phyloP scores from a whole-genome alignment of 2,888 invertebrate species.

The Cantharis rufa region DNA sequence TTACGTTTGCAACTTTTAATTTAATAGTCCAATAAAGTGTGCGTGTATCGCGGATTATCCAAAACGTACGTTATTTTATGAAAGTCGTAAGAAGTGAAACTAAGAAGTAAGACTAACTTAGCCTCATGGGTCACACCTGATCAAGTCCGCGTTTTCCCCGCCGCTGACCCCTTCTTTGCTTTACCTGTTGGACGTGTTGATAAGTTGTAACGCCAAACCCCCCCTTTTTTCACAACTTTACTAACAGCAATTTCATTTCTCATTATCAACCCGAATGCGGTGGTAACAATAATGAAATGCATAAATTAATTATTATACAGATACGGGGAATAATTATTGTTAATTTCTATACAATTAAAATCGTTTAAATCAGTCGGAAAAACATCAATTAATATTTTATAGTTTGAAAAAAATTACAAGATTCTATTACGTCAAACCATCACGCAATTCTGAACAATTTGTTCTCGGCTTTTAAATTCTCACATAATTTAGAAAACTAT shows the following conservation, averaged over 20 bases:
- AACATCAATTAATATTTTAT: neutral
- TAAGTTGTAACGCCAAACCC: neutral
- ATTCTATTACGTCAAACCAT: neutral
- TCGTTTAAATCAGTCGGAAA: neutral
- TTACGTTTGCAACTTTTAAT: constrained; percentile 6
- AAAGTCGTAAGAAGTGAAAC: constrained; percentile 24
- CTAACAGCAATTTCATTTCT: neutral
- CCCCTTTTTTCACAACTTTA: neutral
- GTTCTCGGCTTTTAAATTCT: neutral
- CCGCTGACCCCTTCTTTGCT: constrained; percentile 4
- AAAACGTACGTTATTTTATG: neutral
- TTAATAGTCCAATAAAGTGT: neutral
- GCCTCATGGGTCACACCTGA: constrained; percentile 29
- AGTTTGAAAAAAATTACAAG: neutral
- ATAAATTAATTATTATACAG: neutral
- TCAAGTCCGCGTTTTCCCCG: constrained; percentile 28
- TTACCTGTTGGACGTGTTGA: neutral
- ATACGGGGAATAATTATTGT: neutral
- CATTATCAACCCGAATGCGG: neutral
- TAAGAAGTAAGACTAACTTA: constrained; percentile 24
- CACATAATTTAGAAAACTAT: neutral
- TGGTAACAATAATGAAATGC: no score
- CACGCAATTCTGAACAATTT: neutral
- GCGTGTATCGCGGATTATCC: neutral
- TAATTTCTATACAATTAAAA: neutral